Evolutionary conservation across 2,888 invertebrate genomes (phyloP).

Genomic region (Marasmarcha lunaedactyla): DNA sequence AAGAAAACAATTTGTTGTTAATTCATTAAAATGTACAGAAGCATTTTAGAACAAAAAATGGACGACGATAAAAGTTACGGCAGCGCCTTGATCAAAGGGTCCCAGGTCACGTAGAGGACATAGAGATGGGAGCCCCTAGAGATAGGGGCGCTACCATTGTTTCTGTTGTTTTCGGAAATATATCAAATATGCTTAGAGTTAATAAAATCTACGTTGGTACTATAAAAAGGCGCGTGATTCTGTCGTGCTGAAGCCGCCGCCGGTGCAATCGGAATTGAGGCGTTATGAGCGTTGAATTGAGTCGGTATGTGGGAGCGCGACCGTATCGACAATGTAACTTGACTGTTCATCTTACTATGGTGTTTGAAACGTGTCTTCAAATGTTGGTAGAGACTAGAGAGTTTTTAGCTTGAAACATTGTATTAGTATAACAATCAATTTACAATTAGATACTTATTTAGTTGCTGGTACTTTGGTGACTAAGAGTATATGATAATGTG

Average conservation of each 20-base stretch:
- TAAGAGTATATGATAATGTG: no score
- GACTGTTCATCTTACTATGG: no score
- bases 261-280: conserved; percentile 25
- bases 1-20: conserved; percentile 40
- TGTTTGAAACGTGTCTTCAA: no score
- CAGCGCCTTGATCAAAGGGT: not conserved
- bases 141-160: not conserved
- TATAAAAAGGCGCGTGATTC: conserved; percentile 35
- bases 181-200: not conserved
- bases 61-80: not conserved
- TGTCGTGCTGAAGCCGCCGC: conserved; percentile 35
- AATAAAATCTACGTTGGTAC: not conserved
- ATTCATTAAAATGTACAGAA: conserved; percentile 65
- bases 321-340: no score
- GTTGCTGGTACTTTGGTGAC: no score
- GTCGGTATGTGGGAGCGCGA: not conserved
- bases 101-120: conserved; percentile 29
- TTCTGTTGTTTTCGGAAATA: not conserved
- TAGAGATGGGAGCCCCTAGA: not conserved
- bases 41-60: conserved; percentile 30
- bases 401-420: no score
- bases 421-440: no score
- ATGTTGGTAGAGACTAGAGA: no score
- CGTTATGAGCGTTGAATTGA: conserved; percentile 1
- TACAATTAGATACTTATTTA: no score